Evolutionary conservation across 2,888 invertebrate genomes (phyloP).

Genomic region (Bembecia ichneumoniformis): DNA sequence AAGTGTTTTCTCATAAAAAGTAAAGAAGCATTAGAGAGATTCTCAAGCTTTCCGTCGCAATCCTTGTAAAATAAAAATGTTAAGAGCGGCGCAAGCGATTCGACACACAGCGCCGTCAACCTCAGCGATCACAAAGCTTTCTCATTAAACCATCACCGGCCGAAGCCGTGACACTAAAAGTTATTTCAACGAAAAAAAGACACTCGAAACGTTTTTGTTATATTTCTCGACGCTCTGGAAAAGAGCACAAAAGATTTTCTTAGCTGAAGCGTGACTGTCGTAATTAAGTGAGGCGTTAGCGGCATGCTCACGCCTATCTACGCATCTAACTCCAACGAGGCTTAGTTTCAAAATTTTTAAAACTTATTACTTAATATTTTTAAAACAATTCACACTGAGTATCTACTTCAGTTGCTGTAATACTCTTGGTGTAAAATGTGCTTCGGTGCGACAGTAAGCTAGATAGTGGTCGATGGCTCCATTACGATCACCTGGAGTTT

Average conservation of each 20-base stretch:
- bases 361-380: no score
- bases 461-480: no score
- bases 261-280: conserved; percentile 66
- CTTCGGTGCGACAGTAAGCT: no score
- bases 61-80: conserved; percentile 49
- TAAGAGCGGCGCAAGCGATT: conserved; percentile 41
- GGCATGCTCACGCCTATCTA: conserved; percentile 7
- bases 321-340: conserved; percentile 1
- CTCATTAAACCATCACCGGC: conserved; percentile 67
- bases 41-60: conserved; percentile 14
- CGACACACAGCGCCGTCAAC: conserved; percentile 63
- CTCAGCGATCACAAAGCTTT: conserved; percentile 62
- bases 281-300: conserved; percentile 61
- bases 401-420: no score
- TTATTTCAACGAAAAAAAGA: conserved; percentile 55
- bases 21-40: neutral
- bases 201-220: conserved; percentile 41
- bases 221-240: conserved; percentile 62
- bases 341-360: neutral
- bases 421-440: no score
- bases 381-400: no score
- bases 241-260: conserved; percentile 67
- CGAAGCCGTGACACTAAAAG: conserved; percentile 64
- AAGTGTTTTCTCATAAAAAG: neutral
- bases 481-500: no score